These are phyloP conservation scores for Procambarus virginalis DNA, from an alignment of 1,140 invertebrate species.

Conservation along the genomic window DNA sequence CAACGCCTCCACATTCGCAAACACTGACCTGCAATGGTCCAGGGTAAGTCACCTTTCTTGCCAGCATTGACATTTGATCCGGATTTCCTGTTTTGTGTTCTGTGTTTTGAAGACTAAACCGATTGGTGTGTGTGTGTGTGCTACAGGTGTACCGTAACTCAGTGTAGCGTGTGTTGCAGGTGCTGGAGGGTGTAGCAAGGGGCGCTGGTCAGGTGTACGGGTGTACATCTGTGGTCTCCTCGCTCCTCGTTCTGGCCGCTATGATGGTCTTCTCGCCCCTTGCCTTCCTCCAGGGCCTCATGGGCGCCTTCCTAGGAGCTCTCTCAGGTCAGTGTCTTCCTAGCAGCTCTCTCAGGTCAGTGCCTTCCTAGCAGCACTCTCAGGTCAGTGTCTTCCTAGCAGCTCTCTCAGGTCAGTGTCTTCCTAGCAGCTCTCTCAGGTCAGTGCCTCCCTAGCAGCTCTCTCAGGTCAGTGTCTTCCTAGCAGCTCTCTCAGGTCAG, in stretches of 20 bases:
- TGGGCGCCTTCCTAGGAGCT: slow-evolving; percentile 21
- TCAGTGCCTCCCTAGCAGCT: too few relatives aligned
- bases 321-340: slow-evolving; percentile 31
- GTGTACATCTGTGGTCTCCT: slow-evolving; percentile 22
- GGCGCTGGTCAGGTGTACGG: slow-evolving; percentile 59
- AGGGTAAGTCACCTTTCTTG: not conserved
- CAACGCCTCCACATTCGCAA: not conserved
- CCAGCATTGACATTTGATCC: too few relatives aligned
- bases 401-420: too few relatives aligned
- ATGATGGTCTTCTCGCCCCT: slow-evolving; percentile 50
- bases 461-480: too few relatives aligned
- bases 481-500: too few relatives aligned
- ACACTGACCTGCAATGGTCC: not conserved
- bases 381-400: too few relatives aligned
- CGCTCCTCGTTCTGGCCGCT: slow-evolving; percentile 31
- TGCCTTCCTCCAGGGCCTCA: slow-evolving; percentile 20
- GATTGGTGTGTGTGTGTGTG: too few relatives aligned
- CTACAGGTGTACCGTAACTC: not conserved
- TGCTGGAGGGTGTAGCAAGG: slow-evolving; percentile 35
- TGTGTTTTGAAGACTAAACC: too few relatives aligned
- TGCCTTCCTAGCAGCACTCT: too few relatives aligned
- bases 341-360: too few relatives aligned
- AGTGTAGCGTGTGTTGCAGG: slow-evolving; percentile 1
- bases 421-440: too few relatives aligned
- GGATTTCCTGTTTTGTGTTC: too few relatives aligned